Conservation (phyloP, 1,140 invertebrate genomes). For the Drosophila nannoptera region DNA sequence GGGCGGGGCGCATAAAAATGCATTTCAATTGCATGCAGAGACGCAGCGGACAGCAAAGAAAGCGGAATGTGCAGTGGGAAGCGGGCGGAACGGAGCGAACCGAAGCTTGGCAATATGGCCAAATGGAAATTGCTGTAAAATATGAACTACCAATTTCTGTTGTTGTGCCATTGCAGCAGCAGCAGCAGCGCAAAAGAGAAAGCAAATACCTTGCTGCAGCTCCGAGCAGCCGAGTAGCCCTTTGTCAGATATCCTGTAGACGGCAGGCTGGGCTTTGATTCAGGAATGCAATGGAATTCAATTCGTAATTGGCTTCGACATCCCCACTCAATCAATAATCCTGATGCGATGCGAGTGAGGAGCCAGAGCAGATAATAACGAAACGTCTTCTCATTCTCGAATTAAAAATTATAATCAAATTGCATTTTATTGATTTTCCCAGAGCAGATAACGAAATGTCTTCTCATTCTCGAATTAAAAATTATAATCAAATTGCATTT, state of each 20-base stretch:
- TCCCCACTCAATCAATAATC: too few species aligned
- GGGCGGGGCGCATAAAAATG: slow-evolving; percentile 17
- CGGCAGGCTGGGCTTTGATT: too few species aligned
- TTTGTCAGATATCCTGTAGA: slow-evolving; percentile 2
- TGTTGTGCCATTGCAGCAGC: slow-evolving; percentile 57
- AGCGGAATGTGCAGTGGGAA: slow-evolving; percentile 3
- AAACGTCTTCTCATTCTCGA: too few species aligned
- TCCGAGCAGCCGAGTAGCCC: neutral
- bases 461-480: too few species aligned
- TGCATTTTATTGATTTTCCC: too few species aligned
- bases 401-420: too few species aligned
- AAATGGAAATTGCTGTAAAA: slow-evolving; percentile 77
- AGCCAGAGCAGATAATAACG: too few species aligned
- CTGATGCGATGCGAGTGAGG: too few species aligned
- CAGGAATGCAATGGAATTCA: too few species aligned
- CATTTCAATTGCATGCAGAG: slow-evolving; percentile 15
- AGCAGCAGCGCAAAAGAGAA: slow-evolving; percentile 18
- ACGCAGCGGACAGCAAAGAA: slow-evolving; percentile 14
- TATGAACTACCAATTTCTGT: slow-evolving; percentile 75
- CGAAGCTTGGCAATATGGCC: slow-evolving; percentile 62
- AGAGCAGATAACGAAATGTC: too few species aligned
- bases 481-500: too few species aligned
- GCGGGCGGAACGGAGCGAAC: slow-evolving; percentile 2
- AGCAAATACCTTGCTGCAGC: neutral
- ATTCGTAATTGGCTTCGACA: too few species aligned